Evolutionary conservation across 2,113 vertebrate genomes (phyloP).

Genomic region (Junco hyemalis): DNA sequence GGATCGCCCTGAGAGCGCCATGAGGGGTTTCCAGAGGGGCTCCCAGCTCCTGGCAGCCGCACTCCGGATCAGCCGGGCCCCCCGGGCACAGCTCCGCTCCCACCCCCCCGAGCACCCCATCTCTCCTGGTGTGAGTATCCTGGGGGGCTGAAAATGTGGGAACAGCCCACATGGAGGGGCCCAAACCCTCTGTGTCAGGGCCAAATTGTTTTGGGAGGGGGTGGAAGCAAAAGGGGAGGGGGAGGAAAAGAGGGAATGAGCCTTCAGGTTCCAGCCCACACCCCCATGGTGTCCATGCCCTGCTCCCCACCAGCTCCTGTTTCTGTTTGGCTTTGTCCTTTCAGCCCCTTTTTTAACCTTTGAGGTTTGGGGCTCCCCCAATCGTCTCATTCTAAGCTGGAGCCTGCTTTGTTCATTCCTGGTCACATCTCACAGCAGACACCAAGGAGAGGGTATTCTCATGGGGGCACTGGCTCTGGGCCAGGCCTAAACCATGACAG

Average conservation of each 20-base stretch:
- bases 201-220: no score
- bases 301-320: background rate
- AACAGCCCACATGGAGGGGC: rapidly evolving
- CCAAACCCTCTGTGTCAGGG: no score
- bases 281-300: rapidly evolving
- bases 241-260: background rate
- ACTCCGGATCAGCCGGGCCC: background rate
- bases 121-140: constrained; percentile 41
- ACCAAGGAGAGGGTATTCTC: no score
- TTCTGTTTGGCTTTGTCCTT: background rate
- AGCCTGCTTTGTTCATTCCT: no score
- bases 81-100: background rate
- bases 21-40: constrained; percentile 36
- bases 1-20: background rate
- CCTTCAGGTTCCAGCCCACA: background rate
- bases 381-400: no score
- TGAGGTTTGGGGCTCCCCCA: background rate
- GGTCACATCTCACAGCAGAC: no score
- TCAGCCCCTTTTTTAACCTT: background rate
- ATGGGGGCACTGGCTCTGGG: no score
- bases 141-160: background rate
- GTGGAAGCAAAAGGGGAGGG: background rate
- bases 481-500: background rate
- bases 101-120: background rate
- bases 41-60: constrained; percentile 36